Percentiles rank a stretch among this genome's conserved stretches.
Evolutionary conservation across 1,140 invertebrate genomes (phyloP).

Genomic region (Laupala kohalensis): DNA sequence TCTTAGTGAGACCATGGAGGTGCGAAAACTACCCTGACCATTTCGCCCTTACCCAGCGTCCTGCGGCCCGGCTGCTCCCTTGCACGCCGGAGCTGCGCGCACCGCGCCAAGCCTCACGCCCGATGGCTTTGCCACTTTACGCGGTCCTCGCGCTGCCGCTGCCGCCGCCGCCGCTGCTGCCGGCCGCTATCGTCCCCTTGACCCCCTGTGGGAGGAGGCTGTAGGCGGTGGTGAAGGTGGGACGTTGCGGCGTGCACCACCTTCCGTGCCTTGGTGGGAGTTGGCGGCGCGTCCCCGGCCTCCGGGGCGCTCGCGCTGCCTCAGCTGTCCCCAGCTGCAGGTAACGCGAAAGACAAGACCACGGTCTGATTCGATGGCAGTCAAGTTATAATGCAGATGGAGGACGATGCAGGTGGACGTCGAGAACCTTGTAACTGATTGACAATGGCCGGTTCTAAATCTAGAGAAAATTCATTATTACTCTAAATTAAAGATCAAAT

Average conservation of each 20-base stretch:
- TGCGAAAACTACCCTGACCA: too few species aligned
- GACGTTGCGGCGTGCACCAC: conserved; percentile 34
- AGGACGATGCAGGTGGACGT: too few species aligned
- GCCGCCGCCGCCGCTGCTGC: not conserved
- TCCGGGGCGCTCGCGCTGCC: conserved; percentile 41
- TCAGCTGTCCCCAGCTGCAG: conserved; percentile 55
- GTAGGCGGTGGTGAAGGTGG: conserved; percentile 13
- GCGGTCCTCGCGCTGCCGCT: conserved; percentile 11
- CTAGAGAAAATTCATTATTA: too few species aligned
- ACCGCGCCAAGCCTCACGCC: not conserved
- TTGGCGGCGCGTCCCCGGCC: conserved; percentile 45
- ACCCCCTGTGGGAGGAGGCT: conserved; percentile 33
- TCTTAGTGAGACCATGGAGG: not conserved
- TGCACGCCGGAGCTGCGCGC: not conserved
- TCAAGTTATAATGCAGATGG: too few species aligned
- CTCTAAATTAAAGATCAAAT: too few species aligned
- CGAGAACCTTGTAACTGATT: too few species aligned
- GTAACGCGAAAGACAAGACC: conserved; percentile 25
- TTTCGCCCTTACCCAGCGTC: too few species aligned
- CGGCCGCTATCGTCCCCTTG: conserved; percentile 18
- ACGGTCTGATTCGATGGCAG: too few species aligned
- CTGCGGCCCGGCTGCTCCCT: not conserved
- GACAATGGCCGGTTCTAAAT: too few species aligned
- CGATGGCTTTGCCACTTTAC: conserved; percentile 15
- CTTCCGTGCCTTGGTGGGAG: conserved; percentile 72